Percentiles rank a stretch among this genome's conserved stretches.
Conservation (phyloP, 1,140 invertebrate genomes). For the Nomia melanderi region DNA sequence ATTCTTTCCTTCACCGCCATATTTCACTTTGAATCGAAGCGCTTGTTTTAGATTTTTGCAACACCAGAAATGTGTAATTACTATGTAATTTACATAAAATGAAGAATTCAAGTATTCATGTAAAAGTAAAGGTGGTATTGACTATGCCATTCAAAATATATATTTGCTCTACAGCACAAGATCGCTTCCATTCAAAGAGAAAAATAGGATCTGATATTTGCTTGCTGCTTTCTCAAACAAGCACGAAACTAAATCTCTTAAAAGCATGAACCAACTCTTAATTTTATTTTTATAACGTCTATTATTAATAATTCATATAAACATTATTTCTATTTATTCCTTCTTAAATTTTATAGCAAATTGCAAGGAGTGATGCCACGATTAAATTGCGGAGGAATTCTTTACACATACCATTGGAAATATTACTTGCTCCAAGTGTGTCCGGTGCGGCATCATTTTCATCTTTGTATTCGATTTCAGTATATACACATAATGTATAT, state of each 20-base stretch:
- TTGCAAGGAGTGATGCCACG: slow-evolving; percentile 53
- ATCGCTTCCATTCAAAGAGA: slow-evolving; percentile 70
- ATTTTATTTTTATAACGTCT: slow-evolving; percentile 75
- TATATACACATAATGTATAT: slow-evolving; percentile 75
- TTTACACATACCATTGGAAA: slow-evolving; percentile 44
- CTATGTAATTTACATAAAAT: not conserved
- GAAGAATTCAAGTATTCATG: not conserved
- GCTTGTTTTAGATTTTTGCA: not conserved
- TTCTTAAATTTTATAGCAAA: slow-evolving; percentile 65
- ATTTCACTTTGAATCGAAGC: slow-evolving; percentile 72
- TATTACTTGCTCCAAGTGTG: slow-evolving; percentile 33
- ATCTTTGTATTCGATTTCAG: slow-evolving; percentile 38
- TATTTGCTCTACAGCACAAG: not conserved
- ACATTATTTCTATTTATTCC: slow-evolving; percentile 77
- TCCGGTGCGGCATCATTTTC: slow-evolving; percentile 28
- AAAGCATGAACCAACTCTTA: slow-evolving; percentile 79
- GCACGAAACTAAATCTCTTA: slow-evolving; percentile 76
- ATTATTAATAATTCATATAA: slow-evolving; percentile 77
- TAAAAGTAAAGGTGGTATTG: not conserved
- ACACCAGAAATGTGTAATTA: not conserved
- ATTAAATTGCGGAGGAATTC: slow-evolving; percentile 54
- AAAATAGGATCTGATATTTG: slow-evolving; percentile 61
- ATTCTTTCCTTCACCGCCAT: slow-evolving; percentile 65
- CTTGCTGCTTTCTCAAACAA: slow-evolving; percentile 67
- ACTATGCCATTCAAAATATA: not conserved